Conservation (phyloP, 2,888 invertebrate species). For the Amblyjoppa fuscipennis region DNA sequence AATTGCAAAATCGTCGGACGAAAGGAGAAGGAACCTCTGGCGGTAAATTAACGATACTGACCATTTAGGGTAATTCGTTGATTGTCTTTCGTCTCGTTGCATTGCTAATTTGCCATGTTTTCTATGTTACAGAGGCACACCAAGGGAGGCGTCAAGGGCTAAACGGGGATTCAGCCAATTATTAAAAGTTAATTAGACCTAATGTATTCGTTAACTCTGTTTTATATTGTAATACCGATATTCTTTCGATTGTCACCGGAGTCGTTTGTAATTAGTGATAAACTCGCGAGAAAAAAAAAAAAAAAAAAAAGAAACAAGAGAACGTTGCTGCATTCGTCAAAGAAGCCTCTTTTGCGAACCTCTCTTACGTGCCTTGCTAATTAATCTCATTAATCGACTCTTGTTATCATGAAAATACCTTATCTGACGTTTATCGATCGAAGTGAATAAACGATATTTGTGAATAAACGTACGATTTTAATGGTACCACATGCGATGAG, state of each 20-base stretch:
- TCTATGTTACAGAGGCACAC: constrained; percentile 77
- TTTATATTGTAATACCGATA: constrained; percentile 64
- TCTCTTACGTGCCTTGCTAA: constrained; percentile 36
- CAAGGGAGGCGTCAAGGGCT: constrained; percentile 71
- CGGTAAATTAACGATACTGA: constrained; percentile 67
- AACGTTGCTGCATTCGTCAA: not conserved
- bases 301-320: not conserved
- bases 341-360: not conserved
- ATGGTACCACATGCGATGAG: not conserved
- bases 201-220: constrained; percentile 76
- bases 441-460: constrained; percentile 26
- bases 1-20: constrained; percentile 82
- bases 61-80: too few relatives aligned
- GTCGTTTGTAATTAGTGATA: constrained; percentile 8
- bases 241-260: constrained; percentile 32
- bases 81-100: not conserved
- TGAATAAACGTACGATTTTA: constrained; percentile 59
- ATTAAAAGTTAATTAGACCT: constrained; percentile 74
- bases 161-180: constrained; percentile 65
- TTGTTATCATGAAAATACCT: constrained; percentile 31
- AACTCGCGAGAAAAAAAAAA: constrained; percentile 19
- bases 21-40: constrained; percentile 76
- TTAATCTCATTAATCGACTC: constrained; percentile 8
- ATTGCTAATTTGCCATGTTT: not conserved
- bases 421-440: constrained; percentile 67